Evolutionary conservation across 2,888 invertebrate genomes (phyloP), one percentile per base, ranked within the genome.

Genomic region (Polyommatus iphigenia): DNA sequence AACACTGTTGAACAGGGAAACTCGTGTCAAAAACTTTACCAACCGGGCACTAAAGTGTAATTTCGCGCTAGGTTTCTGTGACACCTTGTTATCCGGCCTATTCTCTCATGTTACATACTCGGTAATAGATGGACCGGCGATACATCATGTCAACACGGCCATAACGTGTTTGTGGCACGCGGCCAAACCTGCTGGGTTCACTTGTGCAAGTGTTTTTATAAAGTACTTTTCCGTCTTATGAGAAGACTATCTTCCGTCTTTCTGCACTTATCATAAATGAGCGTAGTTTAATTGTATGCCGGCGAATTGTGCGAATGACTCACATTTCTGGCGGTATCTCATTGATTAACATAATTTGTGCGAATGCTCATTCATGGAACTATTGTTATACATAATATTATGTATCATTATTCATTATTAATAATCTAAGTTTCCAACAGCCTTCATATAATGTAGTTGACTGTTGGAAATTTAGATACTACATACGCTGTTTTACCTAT

Each of bases 151-250:
- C 62, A 5, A 20, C 24, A 13, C 20, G 62, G 13, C 13, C 13
- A 62, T 62, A 62, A 62, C 62, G 13, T 62, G 24, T 62, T 62
- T 62, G 59, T 59, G 62, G 24, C 24, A 24, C 62, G 24, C 62
- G 24, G 20, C 62, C 62, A 62, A 62, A 24, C 62, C 62, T 13
- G 59, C 59, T 8, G 8, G 59, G 62, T 13, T 62, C 24, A 24
- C 20, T 59, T 59, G 59, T 59, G n/a, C n/a, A n/a, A 59, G 20
- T 59, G n/a, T 59, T 62, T 24, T 20, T 62, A 8, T 59, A 20
- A 59, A 59, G 62, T 62, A 62, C 10, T 62, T 24, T 62, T 62
- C 62, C 62, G 62, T 62, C 20, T 62, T 24, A 2, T 24, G 24
- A 24, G 24, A 24, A 24, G 24, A 24, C 24, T 24, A 24, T 24